Evolutionary conservation across 2,797 vertebrate genomes (phyloP).

Genomic region (Selene dorsalis): DNA sequence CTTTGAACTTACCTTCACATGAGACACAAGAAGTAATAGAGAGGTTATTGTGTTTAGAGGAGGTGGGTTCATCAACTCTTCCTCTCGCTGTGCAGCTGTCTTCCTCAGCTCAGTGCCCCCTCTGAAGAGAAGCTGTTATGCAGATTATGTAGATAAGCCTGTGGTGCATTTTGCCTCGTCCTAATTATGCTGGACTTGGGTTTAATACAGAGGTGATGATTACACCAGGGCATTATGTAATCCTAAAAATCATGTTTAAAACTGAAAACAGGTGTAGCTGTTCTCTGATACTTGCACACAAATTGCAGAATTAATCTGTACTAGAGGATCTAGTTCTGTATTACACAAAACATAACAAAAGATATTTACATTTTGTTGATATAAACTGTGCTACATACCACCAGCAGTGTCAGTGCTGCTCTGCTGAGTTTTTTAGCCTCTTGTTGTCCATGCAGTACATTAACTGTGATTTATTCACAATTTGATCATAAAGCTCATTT

Average conservation of each 20-base stretch:
- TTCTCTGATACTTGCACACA: slow-evolving; percentile 12
- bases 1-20: slow-evolving; percentile 72
- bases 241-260: slow-evolving; percentile 29
- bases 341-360: slow-evolving; percentile 14
- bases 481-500: too few relatives aligned
- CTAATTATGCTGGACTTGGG: slow-evolving; percentile 47
- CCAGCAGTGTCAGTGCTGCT: neutral
- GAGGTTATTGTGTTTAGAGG: slow-evolving; percentile 34
- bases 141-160: slow-evolving; percentile 53
- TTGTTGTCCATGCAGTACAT: slow-evolving; percentile 1
- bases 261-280: slow-evolving; percentile 6
- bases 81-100: slow-evolving; percentile 60
- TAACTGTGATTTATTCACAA: neutral
- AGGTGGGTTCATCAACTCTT: slow-evolving; percentile 39
- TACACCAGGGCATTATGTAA: slow-evolving; percentile 14
- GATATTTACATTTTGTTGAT: neutral
- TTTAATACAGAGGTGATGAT: slow-evolving; percentile 34
- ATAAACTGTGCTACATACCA: too few relatives aligned
- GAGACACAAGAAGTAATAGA: slow-evolving; percentile 47
- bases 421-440: neutral
- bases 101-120: slow-evolving; percentile 39
- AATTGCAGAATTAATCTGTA: slow-evolving; percentile 20
- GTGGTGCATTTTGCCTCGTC: slow-evolving; percentile 18
- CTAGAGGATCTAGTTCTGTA: neutral
- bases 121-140: slow-evolving; percentile 53